Base-by-base conservation (phyloP, 2,888 invertebrate genomes). In the Lamellibrachia columna region DNA sequence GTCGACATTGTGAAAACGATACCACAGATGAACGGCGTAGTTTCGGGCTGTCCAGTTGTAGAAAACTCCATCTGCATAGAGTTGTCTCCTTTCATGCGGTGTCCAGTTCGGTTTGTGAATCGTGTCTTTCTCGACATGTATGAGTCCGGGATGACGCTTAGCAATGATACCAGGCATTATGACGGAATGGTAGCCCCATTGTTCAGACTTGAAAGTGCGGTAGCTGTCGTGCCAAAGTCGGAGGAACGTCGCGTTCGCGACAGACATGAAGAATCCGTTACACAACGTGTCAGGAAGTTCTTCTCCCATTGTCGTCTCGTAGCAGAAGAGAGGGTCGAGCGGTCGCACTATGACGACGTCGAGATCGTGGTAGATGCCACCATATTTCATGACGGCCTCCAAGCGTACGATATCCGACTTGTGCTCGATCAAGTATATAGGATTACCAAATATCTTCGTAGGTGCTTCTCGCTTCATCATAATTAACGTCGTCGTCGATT, bases 361-460 rank as follows among this genome's bases (percentile, higher is more conserved):
- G 40, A 95, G 94, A 92, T 96, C 96, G 22, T 96, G 92, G 92
- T 96, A 96, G 90, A 96, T 95, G 0, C 96, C 96, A 9, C 96
- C 96, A 92, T 95, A 93, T 75, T 94, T 90, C 55, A 93, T 90
- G 55, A 95, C 91, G 9, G 94, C 91, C 58, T 94, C 92, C 52
- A 95, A 53, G 15, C 95, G 91, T 22, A 93, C 93, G 2, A 95
- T 93, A 90, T 95, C 95, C 8, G 94, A 93, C 91, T 94, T 93
- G 75, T 94, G 94, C 92, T 94, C 94, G 6, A 92, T 52, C 75
- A 22, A 3, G 2, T 6, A 1, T 75, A 75, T 6, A 15, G 75
- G 75, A n/a, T n/a, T 15, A 75, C 75, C 75, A 75, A 75, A 75
- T 22, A 75, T 75, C 75, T 22, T 3, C 75, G 0, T 75, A 22